phyloP scores from a whole-genome alignment of 2,797 vertebrate species.

The Microctenopoma stevenorrisi region DNA sequence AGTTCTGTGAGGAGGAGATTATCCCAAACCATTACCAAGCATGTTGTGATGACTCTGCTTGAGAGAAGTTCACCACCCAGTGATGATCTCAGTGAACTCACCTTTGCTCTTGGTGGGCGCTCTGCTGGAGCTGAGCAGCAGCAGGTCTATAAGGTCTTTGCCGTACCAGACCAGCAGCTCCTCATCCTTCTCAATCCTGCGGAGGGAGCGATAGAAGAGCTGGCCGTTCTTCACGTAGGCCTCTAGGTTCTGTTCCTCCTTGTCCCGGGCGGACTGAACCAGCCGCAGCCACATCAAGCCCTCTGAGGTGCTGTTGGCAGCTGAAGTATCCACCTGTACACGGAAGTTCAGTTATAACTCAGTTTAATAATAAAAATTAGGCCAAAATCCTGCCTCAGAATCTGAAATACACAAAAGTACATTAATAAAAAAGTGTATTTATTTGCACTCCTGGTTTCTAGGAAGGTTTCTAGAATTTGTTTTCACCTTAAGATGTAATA shows the following conservation, averaged over 20 bases:
- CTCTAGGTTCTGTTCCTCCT: constrained; percentile 96
- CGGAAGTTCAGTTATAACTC: neutral
- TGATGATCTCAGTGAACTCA: neutral
- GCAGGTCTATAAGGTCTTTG: constrained; percentile 92
- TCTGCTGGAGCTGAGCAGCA: constrained; percentile 87
- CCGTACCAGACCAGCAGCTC: constrained; percentile 98
- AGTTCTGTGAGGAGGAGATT: neutral
- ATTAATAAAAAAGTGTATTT: too few relatives aligned
- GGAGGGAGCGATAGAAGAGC: constrained; percentile 94
- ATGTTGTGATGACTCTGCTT: too few relatives aligned
- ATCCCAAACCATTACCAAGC: neutral
- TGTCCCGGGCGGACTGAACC: constrained; percentile 94
- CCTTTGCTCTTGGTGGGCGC: constrained; percentile 89
- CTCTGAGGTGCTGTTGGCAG: constrained; percentile 93
- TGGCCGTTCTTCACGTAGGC: constrained; percentile 98
- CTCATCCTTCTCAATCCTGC: constrained; percentile 96
- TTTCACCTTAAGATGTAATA: too few relatives aligned
- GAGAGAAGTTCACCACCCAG: neutral
- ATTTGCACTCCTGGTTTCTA: too few relatives aligned
- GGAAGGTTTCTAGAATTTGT: too few relatives aligned
- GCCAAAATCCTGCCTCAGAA: too few relatives aligned
- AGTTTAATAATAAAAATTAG: too few relatives aligned
- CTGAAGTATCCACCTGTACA: constrained; percentile 94
- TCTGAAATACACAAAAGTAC: too few relatives aligned
- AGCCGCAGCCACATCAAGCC: constrained; percentile 96